These are phyloP conservation scores for Tachina grossa DNA, from an alignment of 2,888 invertebrate genomes.

Conservation along the genomic window DNA sequence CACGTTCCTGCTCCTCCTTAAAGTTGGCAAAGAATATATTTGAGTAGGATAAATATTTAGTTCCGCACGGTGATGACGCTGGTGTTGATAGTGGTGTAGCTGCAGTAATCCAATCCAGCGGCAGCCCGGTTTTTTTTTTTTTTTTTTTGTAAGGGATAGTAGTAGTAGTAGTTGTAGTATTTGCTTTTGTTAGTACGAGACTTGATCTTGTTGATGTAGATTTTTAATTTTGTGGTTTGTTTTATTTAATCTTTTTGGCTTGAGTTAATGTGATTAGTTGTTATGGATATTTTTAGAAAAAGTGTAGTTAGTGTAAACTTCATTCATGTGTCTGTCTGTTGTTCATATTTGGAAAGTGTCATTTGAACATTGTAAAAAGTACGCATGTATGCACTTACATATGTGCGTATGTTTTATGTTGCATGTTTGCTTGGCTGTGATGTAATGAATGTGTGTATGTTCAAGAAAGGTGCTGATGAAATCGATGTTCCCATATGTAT, in stretches of 20 bases:
- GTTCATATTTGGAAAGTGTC: neutral
- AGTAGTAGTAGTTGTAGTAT: conserved; percentile 72
- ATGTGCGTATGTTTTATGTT: conserved; percentile 16
- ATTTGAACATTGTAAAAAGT: conserved; percentile 15
- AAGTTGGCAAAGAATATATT: conserved; percentile 82
- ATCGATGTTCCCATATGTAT: neutral
- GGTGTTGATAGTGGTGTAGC: conserved; percentile 82
- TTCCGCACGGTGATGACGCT: conserved; percentile 81
- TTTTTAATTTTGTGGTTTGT: conserved; percentile 60
- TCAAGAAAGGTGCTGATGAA: conserved; percentile 31
- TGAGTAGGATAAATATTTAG: conserved; percentile 81
- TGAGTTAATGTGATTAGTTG: conserved; percentile 21
- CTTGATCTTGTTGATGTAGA: conserved; percentile 71
- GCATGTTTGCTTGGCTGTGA: neutral
- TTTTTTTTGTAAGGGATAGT: conserved; percentile 71
- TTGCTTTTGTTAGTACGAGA: conserved; percentile 75
- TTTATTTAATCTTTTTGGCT: conserved; percentile 50
- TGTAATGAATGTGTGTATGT: conserved; percentile 2
- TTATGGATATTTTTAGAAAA: conserved; percentile 38
- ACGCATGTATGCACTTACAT: neutral
- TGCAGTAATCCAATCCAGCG: conserved; percentile 69
- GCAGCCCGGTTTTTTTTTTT: conserved; percentile 46
- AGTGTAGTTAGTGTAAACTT: conserved; percentile 22
- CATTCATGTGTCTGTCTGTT: neutral
- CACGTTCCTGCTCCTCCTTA: conserved; percentile 77